Evolutionary conservation across 2,888 invertebrate genomes (phyloP).

Genomic region (Sceliomorpha sp.): DNA sequence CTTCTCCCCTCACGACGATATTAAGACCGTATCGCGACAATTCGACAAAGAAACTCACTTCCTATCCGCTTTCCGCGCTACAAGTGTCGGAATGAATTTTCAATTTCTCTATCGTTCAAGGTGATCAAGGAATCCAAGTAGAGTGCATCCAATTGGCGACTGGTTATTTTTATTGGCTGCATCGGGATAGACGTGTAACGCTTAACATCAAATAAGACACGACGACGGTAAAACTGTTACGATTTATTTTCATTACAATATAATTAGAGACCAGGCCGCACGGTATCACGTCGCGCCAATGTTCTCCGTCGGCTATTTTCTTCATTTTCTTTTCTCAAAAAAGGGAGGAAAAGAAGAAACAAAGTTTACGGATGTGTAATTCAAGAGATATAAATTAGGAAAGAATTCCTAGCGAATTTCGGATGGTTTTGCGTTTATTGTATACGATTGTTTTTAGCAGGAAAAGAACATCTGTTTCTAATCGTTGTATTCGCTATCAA

Average conservation of each 20-base stretch:
- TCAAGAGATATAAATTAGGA: slow-evolving; percentile 14
- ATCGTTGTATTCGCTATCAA: too few species aligned
- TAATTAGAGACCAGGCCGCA: slow-evolving; percentile 30
- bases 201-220: slow-evolving; percentile 25
- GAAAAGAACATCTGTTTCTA: too few species aligned
- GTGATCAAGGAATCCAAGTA: too few species aligned
- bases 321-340: slow-evolving; percentile 25
- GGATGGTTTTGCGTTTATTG: too few species aligned
- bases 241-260: slow-evolving; percentile 44
- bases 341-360: slow-evolving; percentile 4
- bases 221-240: slow-evolving; percentile 37
- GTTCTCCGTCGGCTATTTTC: slow-evolving; percentile 11
- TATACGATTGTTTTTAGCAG: too few species aligned
- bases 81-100: background rate
- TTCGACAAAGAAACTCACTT: background rate
- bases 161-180: too few species aligned
- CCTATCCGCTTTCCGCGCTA: background rate
- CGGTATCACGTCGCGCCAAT: slow-evolving; percentile 27
- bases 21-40: slow-evolving; percentile 8
- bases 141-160: too few species aligned
- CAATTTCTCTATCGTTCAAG: background rate
- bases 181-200: slow-evolving; percentile 9
- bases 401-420: background rate
- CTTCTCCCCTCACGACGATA: slow-evolving; percentile 1
- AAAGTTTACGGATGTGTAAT: slow-evolving; percentile 14